Base-by-base conservation (phyloP, 2,113 vertebrate species). In the Microtus ochrogaster region DNA sequence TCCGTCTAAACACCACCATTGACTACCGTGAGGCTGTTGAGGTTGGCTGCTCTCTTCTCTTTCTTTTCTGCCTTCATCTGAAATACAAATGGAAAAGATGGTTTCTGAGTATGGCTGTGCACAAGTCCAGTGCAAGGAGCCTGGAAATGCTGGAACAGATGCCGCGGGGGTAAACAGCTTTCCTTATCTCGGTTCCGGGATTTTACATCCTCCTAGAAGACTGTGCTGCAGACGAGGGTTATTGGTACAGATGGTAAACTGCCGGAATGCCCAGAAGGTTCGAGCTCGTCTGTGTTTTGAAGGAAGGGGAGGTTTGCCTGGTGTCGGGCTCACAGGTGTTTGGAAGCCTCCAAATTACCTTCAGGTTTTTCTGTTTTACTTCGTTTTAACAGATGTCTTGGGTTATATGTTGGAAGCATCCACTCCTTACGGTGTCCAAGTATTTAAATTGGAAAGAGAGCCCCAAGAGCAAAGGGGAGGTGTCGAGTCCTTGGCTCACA, bases 201-300 rank as follows among this genome's bases (percentile, higher is more conserved):
- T 98, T 98, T 98, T 98, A 98, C 98, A 98, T 98, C 97, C 97
- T 98, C 98, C 98, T 98, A 84, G 98, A 98, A 98, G 98, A 97
- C 97, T 90, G 96, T 93, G 84, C 95, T 97, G 92, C 95, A 94
- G 92, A 93, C 95, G 96, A 98, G 98, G 98, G 98, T 98, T 98
- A 97, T 98, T 81, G 86, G 98, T 98, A 97, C 98, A 98, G 98
- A 99, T 99, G 98, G 98, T 97, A 98, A 98, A 98, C 97, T 98
- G 98, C 96, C 96, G 95, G 98, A 98, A 99, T 98, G 98, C 98
- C 98, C 98, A 98, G 97, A 99, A 99, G 98, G 98, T 98, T 98
- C 98, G 97, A 97, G 98, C 98, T 98, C 98, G 98, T 98, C 98
- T 98, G 97, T 87, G 97, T 97, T 98, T 97, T 91, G 94, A 97